Evolutionary conservation across 2,888 invertebrate species (phyloP).

Genomic region (Scaptomyza cyrtandrae): DNA sequence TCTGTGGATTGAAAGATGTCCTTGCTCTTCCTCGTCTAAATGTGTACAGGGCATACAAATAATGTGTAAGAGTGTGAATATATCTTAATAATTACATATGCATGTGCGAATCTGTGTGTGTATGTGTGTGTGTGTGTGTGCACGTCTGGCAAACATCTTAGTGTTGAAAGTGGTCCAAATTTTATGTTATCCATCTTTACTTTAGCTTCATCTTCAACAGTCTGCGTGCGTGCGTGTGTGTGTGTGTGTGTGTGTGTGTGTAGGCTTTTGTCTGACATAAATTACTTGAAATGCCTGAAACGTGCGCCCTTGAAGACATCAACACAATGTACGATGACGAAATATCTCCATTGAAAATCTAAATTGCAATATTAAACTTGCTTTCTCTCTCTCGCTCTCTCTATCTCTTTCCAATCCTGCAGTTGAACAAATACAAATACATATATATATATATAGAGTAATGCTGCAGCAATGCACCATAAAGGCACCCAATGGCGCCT

Average conservation of each 20-base stretch:
- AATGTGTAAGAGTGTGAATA: slow-evolving; percentile 16
- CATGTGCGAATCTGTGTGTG: slow-evolving; percentile 3
- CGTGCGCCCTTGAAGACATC: slow-evolving; percentile 59
- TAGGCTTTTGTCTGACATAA: slow-evolving; percentile 49
- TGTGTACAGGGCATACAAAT: slow-evolving; percentile 9
- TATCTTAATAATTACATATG: slow-evolving; percentile 37
- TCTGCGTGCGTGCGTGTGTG: slow-evolving; percentile 1
- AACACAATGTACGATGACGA: slow-evolving; percentile 2
- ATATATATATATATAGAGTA: not conserved
- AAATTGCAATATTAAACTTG: not conserved
- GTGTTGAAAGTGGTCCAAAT: slow-evolving; percentile 66
- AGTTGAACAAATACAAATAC: slow-evolving; percentile 30
- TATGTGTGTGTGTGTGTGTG: not conserved
- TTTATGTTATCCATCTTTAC: slow-evolving; percentile 51
- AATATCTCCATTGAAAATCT: slow-evolving; percentile 4
- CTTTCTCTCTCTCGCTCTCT: not conserved
- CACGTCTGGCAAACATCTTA: slow-evolving; percentile 47
- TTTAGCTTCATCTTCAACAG: slow-evolving; percentile 12
- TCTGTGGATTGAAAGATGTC: not conserved
- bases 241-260: slow-evolving; percentile 5
- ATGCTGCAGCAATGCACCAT: slow-evolving; percentile 83
- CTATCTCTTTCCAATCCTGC: not conserved
- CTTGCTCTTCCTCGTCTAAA: not conserved
- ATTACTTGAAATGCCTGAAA: slow-evolving; percentile 52
- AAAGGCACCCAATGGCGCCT: slow-evolving; percentile 85